Evolutionary conservation across 1,140 invertebrate species (phyloP).

Genomic region (Drosophila obscura): DNA sequence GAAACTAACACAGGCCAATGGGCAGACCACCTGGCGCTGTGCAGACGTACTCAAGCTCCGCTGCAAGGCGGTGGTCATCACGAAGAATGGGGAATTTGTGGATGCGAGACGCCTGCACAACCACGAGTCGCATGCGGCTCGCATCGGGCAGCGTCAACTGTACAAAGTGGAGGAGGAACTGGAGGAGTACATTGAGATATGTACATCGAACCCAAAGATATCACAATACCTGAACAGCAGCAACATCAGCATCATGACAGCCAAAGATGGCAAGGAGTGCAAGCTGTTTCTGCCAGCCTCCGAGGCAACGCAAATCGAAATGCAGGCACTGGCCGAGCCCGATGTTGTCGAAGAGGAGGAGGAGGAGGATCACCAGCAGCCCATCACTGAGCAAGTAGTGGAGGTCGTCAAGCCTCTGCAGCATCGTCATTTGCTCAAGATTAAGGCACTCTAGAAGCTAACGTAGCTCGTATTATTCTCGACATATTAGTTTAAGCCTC

Average conservation of each 20-base stretch:
- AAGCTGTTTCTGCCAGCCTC: constrained; percentile 71
- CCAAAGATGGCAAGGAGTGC: constrained; percentile 74
- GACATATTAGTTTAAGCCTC: constrained; percentile 17
- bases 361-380: constrained; percentile 11
- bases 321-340: constrained; percentile 61
- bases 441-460: constrained; percentile 30
- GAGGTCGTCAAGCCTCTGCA: constrained; percentile 18
- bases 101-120: constrained; percentile 63
- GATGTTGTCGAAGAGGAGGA: constrained; percentile 39
- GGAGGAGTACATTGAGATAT: constrained; percentile 77
- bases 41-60: constrained; percentile 69
- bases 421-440: constrained; percentile 32
- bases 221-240: constrained; percentile 69
- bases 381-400: constrained; percentile 9
- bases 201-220: constrained; percentile 68
- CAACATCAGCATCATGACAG: constrained; percentile 74
- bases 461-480: constrained; percentile 15
- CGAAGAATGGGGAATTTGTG: constrained; percentile 62
- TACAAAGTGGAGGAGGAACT: constrained; percentile 70
- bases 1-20: constrained; percentile 77
- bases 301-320: constrained; percentile 69
- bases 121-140: constrained; percentile 55
- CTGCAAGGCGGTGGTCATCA: constrained; percentile 78
- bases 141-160: constrained; percentile 67
- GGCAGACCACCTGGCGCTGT: constrained; percentile 79